Conservation (phyloP, 2,113 vertebrate species). For the Arothron firmamentum region DNA sequence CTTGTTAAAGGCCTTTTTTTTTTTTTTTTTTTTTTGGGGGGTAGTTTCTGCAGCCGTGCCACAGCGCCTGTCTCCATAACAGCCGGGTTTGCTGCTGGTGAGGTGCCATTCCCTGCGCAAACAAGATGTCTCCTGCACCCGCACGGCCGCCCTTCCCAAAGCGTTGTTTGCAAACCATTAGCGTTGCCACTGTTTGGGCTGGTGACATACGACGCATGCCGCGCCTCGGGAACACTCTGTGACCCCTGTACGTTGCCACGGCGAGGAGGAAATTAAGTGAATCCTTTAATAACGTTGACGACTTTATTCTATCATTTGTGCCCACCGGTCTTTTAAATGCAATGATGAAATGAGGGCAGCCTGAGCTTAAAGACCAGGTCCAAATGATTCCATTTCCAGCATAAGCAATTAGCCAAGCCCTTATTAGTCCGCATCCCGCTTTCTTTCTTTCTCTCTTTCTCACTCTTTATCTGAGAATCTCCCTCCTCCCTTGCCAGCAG, state of each 20-base stretch:
- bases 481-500: constrained; percentile 26
- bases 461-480: constrained; percentile 39
- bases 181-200: constrained; percentile 4
- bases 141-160: constrained; percentile 13
- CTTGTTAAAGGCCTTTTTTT: constrained; percentile 31
- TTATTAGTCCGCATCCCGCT: constrained; percentile 23
- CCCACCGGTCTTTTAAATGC: constrained; percentile 49
- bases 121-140: constrained; percentile 31
- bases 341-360: constrained; percentile 38
- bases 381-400: constrained; percentile 50
- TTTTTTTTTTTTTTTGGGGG: constrained; percentile 19
- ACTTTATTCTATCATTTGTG: constrained; percentile 48
- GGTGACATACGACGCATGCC: constrained; percentile 4
- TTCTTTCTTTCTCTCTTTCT: constrained; percentile 6
- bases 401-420: constrained; percentile 46
- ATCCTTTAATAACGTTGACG: constrained; percentile 39
- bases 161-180: constrained; percentile 17
- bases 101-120: constrained; percentile 30
- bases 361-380: constrained; percentile 41
- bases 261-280: constrained; percentile 56
- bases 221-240: constrained; percentile 33
- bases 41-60: constrained; percentile 38
- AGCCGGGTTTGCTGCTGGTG: constrained; percentile 36
- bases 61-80: constrained; percentile 31
- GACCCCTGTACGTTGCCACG: constrained; percentile 41